Base-by-base conservation (phyloP, 2,113 vertebrate species). In the Hippocampus mohnikei region DNA sequence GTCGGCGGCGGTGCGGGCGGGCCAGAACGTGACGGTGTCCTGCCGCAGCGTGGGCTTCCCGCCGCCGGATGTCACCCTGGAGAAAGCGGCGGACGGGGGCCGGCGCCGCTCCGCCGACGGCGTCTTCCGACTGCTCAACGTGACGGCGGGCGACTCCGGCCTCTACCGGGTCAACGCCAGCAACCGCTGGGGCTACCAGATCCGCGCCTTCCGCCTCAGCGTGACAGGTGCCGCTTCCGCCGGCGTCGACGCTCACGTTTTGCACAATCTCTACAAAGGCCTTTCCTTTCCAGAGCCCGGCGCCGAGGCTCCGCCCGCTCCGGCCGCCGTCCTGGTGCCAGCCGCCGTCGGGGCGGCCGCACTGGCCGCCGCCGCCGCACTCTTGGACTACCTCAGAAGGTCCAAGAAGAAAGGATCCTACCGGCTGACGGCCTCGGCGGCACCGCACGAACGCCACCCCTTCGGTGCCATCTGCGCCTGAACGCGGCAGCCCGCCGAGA, bases 131-230 rank as follows among this genome's bases (percentile, higher is more conserved):
- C 68, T 93, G 83, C 60, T 87, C 60, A 88, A 91, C 52, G 85
- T 93, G 66, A 88, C 83, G 0, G 63, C 79, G 66, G 72, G 79
- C 21, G 88, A 93, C 77, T 85, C 91, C 0, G 92, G 92, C 2
- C 59, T 85, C 2, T 93, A 93, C 77, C 91, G 87, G 84, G 82
- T 93, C 81, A 93, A 91, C 3, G 86, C 91, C 66, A 90, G 82
- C 77, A 93, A 92, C 37, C 40, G 76, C n/a, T 82, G 92, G 13
- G 92, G 92, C 1, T 88, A 60, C 70, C 77, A 93, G 75, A 78
- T 87, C 4, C 72, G 80, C 40, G 66, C 78, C 21, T 91, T 93
- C 88, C 85, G 55, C 60, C 82, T 93, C 73, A 87, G 71, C 1
- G 92, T 93, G 60, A 81, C 71, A 76, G 88, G 91, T 92, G 8